Evolutionary conservation across 1,140 invertebrate species (phyloP), one percentile per base, ranked within the genome.

Genomic region (Ylistrum balloti): DNA sequence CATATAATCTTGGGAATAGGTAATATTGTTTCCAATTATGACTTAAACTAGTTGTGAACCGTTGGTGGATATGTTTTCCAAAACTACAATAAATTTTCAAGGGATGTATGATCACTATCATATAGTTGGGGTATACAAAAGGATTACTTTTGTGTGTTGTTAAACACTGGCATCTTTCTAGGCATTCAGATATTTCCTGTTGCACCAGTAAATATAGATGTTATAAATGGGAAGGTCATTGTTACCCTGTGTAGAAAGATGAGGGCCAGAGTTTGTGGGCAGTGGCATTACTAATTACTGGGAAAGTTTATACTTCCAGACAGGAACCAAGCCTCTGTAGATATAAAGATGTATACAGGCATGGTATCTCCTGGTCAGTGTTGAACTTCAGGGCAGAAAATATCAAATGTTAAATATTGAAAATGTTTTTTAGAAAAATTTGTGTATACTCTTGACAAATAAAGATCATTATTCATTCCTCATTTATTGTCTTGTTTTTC

Each of bases 391-490:
- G 22, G 45, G 20, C 45, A 48, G 45, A 20, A 48, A 22, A 74
- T 74, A 74, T 74, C 56, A 74, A 28, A 74, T 74, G n/a, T 45
- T 45, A 17, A 45, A 17, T 45, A 45, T 45, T 45, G 41, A 45
- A 45, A 45, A 45, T 45, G n/a, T 74, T 74, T 74, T 74, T 74
- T 74, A 74, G 56, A 74, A n/a, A 74, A 74, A 74, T 74, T 74
- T 74, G 56, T 74, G 56, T 74, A 74, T 74, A 74, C 56, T 74
- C 56, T 74, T 74, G 56, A 74, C 56, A 74, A 48, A 74, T 74
- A 74, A 74, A 74, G 56, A 74, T 74, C 56, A 74, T 74, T 74
- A 74, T 74, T 74, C 56, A 74, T 74, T 74, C 56, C 56, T 74
- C 56, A 74, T 74, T 74, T 17, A 74, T 74, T 74, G 56, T 74